Percentiles rank a stretch among this genome's conserved stretches.
These are phyloP conservation scores for Hormiphora californensis DNA, from an alignment of 37 sponge, comb jelly and placozoan genomes.

Conservation along the genomic window DNA sequence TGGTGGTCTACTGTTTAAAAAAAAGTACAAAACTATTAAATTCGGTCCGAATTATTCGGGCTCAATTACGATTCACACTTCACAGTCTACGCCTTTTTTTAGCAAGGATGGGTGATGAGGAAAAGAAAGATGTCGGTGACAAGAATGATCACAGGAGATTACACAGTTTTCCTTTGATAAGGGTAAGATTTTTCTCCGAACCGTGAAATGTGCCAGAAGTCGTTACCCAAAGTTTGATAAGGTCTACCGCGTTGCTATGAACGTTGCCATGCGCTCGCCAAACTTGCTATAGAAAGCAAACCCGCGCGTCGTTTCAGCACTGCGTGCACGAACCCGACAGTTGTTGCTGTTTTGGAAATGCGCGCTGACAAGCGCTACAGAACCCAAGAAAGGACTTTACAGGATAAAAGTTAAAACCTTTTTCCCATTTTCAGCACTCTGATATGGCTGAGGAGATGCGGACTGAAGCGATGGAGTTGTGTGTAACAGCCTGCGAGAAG, in stretches of 20 bases:
- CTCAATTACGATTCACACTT: no score
- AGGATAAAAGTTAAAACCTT: no score
- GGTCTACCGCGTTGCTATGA: conserved; percentile 54
- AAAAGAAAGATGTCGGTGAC: conserved; percentile 49
- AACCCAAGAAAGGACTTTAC: no score
- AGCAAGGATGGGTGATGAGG: conserved; percentile 23
- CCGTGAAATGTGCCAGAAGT: no score
- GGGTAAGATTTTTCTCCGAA: conserved; percentile 7
- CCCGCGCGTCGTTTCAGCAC: not conserved
- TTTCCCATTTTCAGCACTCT: conserved; percentile 70
- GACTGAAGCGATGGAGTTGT: conserved; percentile 97
- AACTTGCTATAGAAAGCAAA: not conserved
- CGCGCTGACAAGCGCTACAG: no score
- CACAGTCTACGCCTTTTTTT: no score
- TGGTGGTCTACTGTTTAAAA: no score
- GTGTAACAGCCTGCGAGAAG: conserved; percentile 98
- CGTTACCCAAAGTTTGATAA: no score
- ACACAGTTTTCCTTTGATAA: conserved; percentile 45
- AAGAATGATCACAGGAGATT: conserved; percentile 50
- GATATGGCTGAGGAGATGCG: conserved; percentile 99
- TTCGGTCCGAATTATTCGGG: no score
- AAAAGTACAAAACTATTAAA: no score
- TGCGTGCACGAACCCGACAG: no score
- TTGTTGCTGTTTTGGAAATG: no score
- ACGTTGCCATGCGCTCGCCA: not conserved